phyloP scores from a whole-genome alignment of 92 coral and sea anemone species.

The Paragorgia papillata region DNA sequence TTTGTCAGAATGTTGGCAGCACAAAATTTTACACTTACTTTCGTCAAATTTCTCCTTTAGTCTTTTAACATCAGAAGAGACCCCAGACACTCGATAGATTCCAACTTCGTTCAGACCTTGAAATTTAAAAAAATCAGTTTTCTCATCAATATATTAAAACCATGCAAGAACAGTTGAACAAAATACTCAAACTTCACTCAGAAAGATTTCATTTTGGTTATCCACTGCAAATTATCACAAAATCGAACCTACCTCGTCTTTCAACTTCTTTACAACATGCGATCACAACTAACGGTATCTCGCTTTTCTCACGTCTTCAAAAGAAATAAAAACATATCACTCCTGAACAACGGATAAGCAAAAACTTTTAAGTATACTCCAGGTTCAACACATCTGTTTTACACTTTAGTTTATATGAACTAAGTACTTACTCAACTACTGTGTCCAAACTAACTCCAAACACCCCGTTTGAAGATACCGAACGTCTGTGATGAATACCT shows the following conservation, averaged over 20 bases:
- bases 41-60: constrained; percentile 93
- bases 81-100: constrained; percentile 95
- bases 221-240: no score
- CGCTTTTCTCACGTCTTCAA: constrained; percentile 83
- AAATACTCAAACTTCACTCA: no score
- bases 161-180: not conserved
- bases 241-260: constrained; percentile 69
- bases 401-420: not conserved
- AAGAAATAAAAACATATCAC: not conserved
- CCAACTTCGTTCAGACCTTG: constrained; percentile 81
- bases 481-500: constrained; percentile 87
- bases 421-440: constrained; percentile 70
- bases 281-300: constrained; percentile 87
- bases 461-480: constrained; percentile 78
- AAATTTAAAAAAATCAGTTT: not conserved
- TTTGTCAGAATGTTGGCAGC: no score
- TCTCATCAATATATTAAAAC: not conserved
- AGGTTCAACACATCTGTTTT: no score
- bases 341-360: not conserved
- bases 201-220: no score
- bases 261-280: constrained; percentile 96
- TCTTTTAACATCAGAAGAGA: constrained; percentile 86
- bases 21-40: constrained; percentile 63
- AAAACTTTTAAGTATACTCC: no score
- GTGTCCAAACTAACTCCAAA: constrained; percentile 89